Evolutionary conservation across 2,797 vertebrate genomes (phyloP), one percentile per base, ranked within the genome.

Genomic region (Lepus oiostolus): DNA sequence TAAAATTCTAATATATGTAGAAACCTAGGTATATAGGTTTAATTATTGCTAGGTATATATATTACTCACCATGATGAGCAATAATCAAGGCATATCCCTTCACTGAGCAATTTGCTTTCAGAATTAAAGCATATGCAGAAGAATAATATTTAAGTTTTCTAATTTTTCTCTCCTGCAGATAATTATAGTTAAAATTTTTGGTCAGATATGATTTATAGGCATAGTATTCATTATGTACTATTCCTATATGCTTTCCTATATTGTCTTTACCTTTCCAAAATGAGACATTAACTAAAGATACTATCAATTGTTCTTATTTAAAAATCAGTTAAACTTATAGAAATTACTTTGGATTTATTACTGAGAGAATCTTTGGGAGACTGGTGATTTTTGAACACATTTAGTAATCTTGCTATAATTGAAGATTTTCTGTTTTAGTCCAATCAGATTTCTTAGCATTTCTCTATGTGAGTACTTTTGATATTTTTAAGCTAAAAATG

Each of bases 401-500:
- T 91, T 92, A 74, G 26, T 54, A 28, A 2, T 67, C 19, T 28
- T 47, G 4, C 82, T 54, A 90, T 84, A 87, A 95, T 93, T 86
- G 93, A 82, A 83, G 4, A 30, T 35, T 94, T 87, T 87, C 13
- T 86, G 63, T 84, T 88, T 95, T 42, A 93, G 6, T 72, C 28
- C 52, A 74, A 12, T 91, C n/a, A 86, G 72, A 96, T 90, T 84
- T 94, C 83, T 88, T 38, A 52, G 2, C 28, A 97, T 95, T 83
- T 90, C 35, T 85, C 32, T 90, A 21, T n/a, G 35, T 91, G 72
- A 90, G 72, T 96, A 93, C 16, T 70, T 38, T 88, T 92, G 9
- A 7, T 11, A 11, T 67, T 97, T 97, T 85, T 77, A 89, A 90
- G 92, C 91, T 83, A 90, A 96, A 96, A 97, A 86, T 58, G 70